Evolutionary conservation across 2,888 invertebrate genomes (phyloP).

Genomic region (Agonum fuliginosum): DNA sequence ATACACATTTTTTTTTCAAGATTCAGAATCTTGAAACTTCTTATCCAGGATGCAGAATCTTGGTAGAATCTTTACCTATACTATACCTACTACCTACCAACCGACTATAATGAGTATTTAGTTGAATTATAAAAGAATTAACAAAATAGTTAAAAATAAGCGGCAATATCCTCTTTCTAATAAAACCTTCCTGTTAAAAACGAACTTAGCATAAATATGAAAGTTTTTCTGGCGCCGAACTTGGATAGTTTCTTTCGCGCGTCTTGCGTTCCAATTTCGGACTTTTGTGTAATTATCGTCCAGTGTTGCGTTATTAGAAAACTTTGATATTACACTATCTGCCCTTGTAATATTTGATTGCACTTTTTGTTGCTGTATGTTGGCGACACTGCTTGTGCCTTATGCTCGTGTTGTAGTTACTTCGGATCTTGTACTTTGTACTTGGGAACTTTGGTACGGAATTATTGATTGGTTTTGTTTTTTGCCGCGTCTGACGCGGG

Average conservation of each 20-base stretch:
- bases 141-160: too few relatives aligned
- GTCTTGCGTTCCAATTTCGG: conserved; percentile 43
- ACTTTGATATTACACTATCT: conserved; percentile 52
- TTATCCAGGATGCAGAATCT: too few relatives aligned
- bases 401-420: too few relatives aligned
- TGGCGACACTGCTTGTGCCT: neutral
- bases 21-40: too few relatives aligned
- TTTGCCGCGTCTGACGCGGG: neutral
- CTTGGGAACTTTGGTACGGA: conserved; percentile 33
- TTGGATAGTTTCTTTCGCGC: conserved; percentile 23
- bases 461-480: conserved; percentile 38
- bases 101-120: too few relatives aligned
- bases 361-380: conserved; percentile 42
- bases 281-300: conserved; percentile 50
- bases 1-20: too few relatives aligned
- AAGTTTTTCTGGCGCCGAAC: conserved; percentile 13
- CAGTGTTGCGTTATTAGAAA: conserved; percentile 49
- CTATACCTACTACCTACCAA: too few relatives aligned
- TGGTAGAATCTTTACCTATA: too few relatives aligned
- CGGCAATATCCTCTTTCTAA: too few relatives aligned
- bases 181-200: too few relatives aligned
- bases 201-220: conserved; percentile 24
- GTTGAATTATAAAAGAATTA: too few relatives aligned
- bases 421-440: neutral
- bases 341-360: conserved; percentile 42